Evolutionary conservation across 2,797 vertebrate genomes (phyloP).

Genomic region (Todus mexicanus): DNA sequence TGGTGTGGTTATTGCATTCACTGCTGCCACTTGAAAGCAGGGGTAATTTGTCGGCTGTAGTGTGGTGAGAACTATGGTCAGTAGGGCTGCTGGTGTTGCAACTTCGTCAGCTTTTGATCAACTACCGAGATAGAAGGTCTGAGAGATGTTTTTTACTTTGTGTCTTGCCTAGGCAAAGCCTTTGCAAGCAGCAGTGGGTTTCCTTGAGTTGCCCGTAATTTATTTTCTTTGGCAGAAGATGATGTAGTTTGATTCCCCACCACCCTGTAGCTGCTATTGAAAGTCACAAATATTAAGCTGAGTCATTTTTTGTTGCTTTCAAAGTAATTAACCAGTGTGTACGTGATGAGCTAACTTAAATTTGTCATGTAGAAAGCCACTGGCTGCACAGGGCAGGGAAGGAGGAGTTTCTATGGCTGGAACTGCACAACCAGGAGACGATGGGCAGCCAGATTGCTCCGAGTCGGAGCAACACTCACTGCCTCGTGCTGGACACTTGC

Average conservation of each 20-base stretch:
- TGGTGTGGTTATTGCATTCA: fast-evolving
- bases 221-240: conserved; percentile 8
- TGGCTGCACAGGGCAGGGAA: background rate
- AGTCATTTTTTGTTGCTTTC: background rate
- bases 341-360: background rate
- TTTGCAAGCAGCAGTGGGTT: background rate
- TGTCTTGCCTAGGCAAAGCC: background rate
- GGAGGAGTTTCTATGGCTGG: background rate
- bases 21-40: background rate
- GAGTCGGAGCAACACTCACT: background rate
- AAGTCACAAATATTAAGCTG: background rate
- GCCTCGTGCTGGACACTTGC: background rate
- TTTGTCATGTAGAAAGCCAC: background rate
- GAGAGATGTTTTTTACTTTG: background rate
- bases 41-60: background rate
- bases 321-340: background rate
- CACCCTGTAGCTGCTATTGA: background rate
- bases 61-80: background rate
- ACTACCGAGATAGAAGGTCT: background rate
- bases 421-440: background rate
- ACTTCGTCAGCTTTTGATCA: background rate
- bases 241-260: background rate
- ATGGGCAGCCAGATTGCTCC: background rate
- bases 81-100: background rate
- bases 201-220: background rate